phyloP scores from a whole-genome alignment of 2,113 vertebrate genomes.

The Charina bottae region DNA sequence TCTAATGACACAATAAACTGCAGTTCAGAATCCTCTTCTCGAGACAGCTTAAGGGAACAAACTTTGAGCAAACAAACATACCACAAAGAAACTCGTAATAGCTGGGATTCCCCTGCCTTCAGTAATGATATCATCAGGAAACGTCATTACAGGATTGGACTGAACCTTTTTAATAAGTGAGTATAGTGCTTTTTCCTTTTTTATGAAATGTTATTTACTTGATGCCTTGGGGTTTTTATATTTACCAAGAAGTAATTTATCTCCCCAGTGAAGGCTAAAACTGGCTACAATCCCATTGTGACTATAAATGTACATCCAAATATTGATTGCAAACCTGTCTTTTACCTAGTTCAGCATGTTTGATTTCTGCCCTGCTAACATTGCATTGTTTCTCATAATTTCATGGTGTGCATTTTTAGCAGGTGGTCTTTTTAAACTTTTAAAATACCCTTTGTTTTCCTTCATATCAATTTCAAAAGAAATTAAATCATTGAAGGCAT shows the following conservation, averaged over 20 bases:
- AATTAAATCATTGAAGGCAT: not conserved
- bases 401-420: not conserved
- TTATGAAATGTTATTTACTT: not conserved
- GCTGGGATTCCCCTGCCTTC: slow-evolving; percentile 98
- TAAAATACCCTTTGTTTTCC: not conserved
- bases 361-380: not conserved
- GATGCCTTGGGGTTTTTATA: not conserved
- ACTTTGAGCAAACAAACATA: slow-evolving; percentile 96
- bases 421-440: not conserved
- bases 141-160: slow-evolving; percentile 93
- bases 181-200: slow-evolving; percentile 57
- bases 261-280: not conserved
- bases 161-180: slow-evolving; percentile 99
- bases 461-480: not conserved
- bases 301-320: too few relatives aligned
- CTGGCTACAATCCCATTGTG: not conserved
- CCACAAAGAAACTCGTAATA: slow-evolving; percentile 97
- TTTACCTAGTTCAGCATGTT: too few relatives aligned
- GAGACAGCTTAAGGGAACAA: slow-evolving; percentile 94
- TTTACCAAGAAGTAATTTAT: not conserved
- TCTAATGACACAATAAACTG: slow-evolving; percentile 98
- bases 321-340: too few relatives aligned
- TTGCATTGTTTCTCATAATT: not conserved
- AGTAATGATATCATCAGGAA: slow-evolving; percentile 96
- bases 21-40: slow-evolving; percentile 94